Percentiles rank a stretch among this genome's conserved stretches.
Conservation (phyloP, 1,140 invertebrate species). For the Atta texana region DNA sequence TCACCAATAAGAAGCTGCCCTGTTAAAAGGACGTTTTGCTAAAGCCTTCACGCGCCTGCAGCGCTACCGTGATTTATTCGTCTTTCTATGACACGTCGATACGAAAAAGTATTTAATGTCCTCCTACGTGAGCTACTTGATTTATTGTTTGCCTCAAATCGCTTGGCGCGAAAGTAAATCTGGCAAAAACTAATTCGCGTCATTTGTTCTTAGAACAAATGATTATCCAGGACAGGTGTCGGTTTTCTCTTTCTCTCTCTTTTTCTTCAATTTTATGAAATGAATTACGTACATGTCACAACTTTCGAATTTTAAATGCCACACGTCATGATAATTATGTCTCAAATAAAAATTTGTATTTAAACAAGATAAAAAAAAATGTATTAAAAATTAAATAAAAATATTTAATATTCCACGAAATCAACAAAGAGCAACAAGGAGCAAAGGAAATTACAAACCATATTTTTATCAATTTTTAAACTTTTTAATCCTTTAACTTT, state of each 20-base stretch:
- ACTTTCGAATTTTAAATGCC: neutral
- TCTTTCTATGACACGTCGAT: slow-evolving; percentile 45
- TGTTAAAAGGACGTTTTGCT: slow-evolving; percentile 53
- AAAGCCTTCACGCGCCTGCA: slow-evolving; percentile 33
- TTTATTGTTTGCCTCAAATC: slow-evolving; percentile 42
- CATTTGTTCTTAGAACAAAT: neutral
- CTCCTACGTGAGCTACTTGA: slow-evolving; percentile 1
- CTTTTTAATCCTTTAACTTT: neutral
- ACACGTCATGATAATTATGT: neutral
- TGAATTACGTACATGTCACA: neutral
- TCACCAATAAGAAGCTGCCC: slow-evolving; percentile 55
- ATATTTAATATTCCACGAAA: neutral
- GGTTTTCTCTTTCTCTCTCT: neutral
- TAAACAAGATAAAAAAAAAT: neutral
- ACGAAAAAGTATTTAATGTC: slow-evolving; percentile 36
- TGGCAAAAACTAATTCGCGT: slow-evolving; percentile 16
- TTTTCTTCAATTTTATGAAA: neutral
- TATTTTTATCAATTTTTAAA: neutral
- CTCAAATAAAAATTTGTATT: neutral
- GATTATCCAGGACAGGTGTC: neutral
- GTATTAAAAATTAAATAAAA: neutral
- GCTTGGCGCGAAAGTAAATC: slow-evolving; percentile 1
- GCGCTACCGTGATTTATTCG: slow-evolving; percentile 43
- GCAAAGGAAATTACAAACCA: neutral
- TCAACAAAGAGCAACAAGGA: neutral